Percentiles rank a stretch among this genome's conserved stretches.
Evolutionary conservation across 2,113 vertebrate genomes (phyloP).

Genomic region (Syngnathoides biaculeatus): DNA sequence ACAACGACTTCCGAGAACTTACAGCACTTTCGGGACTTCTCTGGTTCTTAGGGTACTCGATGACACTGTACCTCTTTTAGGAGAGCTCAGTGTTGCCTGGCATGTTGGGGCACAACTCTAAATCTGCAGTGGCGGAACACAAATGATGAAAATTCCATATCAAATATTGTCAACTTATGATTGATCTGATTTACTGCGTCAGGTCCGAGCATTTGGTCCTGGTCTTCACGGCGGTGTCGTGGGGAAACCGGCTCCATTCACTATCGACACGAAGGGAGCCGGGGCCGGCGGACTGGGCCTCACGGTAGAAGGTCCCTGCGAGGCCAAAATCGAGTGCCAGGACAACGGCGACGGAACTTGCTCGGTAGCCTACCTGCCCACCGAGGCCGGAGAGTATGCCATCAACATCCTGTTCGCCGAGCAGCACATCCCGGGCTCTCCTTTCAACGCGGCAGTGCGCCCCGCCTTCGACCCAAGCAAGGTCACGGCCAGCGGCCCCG

Average conservation of each 20-base stretch:
- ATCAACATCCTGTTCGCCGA: slow-evolving; percentile 89
- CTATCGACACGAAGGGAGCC: slow-evolving; percentile 88
- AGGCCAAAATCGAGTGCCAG: slow-evolving; percentile 89
- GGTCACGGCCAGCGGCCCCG: slow-evolving; percentile 85
- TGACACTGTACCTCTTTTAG: too few relatives aligned
- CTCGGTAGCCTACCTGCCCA: slow-evolving; percentile 88
- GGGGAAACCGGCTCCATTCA: slow-evolving; percentile 83
- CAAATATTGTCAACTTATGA: not conserved
- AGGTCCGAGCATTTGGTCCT: slow-evolving; percentile 88
- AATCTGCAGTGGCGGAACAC: too few relatives aligned
- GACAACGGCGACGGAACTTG: slow-evolving; percentile 88
- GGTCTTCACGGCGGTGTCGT: slow-evolving; percentile 85
- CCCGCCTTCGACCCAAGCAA: slow-evolving; percentile 83
- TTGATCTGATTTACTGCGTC: slow-evolving; percentile 9
- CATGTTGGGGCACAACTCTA: too few relatives aligned
- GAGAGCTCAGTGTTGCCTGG: too few relatives aligned
- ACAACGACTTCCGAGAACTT: too few relatives aligned
- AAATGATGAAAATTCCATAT: too few relatives aligned
- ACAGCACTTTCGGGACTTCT: too few relatives aligned
- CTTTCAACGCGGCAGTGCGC: slow-evolving; percentile 81
- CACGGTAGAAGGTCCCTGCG: slow-evolving; percentile 87
- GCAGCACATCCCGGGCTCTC: slow-evolving; percentile 87
- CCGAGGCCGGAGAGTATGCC: slow-evolving; percentile 82
- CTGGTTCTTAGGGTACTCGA: too few relatives aligned
- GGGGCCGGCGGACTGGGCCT: slow-evolving; percentile 85